These are phyloP conservation scores for Holocentrus rufus DNA, from an alignment of 2,797 vertebrate genomes.

Conservation along the genomic window DNA sequence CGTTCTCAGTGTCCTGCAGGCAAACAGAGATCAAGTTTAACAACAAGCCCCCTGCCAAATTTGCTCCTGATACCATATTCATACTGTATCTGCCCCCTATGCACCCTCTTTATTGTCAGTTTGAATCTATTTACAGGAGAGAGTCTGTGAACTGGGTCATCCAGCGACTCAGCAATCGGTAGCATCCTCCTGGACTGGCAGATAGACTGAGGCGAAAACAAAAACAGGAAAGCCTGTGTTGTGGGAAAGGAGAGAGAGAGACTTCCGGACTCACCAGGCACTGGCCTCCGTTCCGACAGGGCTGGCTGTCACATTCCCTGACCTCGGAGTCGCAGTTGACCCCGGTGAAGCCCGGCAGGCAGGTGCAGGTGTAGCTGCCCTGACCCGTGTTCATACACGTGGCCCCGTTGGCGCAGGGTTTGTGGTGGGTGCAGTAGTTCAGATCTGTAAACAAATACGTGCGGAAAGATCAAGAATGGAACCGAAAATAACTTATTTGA, in stretches of 20 bases:
- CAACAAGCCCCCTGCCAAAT: constrained; percentile 49
- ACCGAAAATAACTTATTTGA: neutral
- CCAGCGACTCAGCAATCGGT: constrained; percentile 79
- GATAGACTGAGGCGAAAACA: constrained; percentile 81
- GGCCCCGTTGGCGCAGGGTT: constrained; percentile 93
- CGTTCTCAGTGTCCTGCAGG: constrained; percentile 87
- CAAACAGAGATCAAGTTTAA: constrained; percentile 53
- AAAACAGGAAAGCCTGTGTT: constrained; percentile 85
- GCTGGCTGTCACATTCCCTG: constrained; percentile 94
- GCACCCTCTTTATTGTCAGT: constrained; percentile 67
- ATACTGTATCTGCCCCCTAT: constrained; percentile 38
- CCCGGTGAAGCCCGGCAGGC: constrained; percentile 91
- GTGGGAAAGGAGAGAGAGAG: constrained; percentile 81
- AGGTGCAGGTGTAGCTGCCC: constrained; percentile 95
- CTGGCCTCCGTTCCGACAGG: constrained; percentile 93
- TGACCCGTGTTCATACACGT: constrained; percentile 97
- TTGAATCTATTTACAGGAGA: constrained; percentile 77
- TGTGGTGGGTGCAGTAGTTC: constrained; percentile 98
- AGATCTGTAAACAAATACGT: constrained; percentile 83
- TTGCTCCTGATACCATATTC: constrained; percentile 67
- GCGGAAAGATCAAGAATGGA: constrained; percentile 21
- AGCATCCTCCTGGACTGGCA: constrained; percentile 79
- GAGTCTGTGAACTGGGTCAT: constrained; percentile 81
- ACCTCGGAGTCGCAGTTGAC: constrained; percentile 92
- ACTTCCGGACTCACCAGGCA: constrained; percentile 91